These are phyloP conservation scores for Lytechinus variegatus DNA, from an alignment of 35 echinoderm and acorn worm species.

Conservation along the genomic window DNA sequence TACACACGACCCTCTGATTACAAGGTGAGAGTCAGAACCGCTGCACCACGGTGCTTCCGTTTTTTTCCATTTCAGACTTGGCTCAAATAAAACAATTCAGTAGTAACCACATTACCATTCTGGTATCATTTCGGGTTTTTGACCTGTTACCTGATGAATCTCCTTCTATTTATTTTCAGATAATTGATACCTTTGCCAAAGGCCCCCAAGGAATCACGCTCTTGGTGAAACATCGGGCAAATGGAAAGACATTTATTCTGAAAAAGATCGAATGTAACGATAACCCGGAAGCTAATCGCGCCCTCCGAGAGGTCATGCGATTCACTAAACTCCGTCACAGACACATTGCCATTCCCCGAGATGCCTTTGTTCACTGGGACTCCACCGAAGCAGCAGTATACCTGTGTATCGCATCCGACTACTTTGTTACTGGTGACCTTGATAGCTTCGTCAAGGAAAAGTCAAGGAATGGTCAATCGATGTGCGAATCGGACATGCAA, in stretches of 20 bases:
- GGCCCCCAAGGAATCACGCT: conserved; percentile 19
- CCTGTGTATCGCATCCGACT: conserved; percentile 8
- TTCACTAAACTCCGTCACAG: conserved; percentile 21
- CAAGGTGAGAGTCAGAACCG: too few relatives aligned
- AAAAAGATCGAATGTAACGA: conserved; percentile 50
- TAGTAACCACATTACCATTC: too few relatives aligned
- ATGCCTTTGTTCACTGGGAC: conserved; percentile 23
- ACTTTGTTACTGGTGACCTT: conserved; percentile 25
- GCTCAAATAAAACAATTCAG: too few relatives aligned
- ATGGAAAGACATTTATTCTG: neutral
- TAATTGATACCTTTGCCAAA: neutral
- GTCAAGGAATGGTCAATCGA: neutral
- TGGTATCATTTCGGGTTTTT: too few relatives aligned
- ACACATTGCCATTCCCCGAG: neutral
- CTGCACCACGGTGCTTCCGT: too few relatives aligned
- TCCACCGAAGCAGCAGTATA: neutral
- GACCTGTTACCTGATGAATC: neutral
- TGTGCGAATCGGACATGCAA: neutral
- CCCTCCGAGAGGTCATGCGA: conserved; percentile 41
- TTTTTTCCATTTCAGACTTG: too few relatives aligned
- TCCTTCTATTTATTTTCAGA: neutral
- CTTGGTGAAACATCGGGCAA: conserved; percentile 16
- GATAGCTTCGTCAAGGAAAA: conserved; percentile 35
- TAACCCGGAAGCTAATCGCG: conserved; percentile 27
- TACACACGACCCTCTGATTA: too few relatives aligned